These are phyloP conservation scores for Xylota sylvarum DNA, from an alignment of 2,888 invertebrate genomes.

Conservation along the genomic window DNA sequence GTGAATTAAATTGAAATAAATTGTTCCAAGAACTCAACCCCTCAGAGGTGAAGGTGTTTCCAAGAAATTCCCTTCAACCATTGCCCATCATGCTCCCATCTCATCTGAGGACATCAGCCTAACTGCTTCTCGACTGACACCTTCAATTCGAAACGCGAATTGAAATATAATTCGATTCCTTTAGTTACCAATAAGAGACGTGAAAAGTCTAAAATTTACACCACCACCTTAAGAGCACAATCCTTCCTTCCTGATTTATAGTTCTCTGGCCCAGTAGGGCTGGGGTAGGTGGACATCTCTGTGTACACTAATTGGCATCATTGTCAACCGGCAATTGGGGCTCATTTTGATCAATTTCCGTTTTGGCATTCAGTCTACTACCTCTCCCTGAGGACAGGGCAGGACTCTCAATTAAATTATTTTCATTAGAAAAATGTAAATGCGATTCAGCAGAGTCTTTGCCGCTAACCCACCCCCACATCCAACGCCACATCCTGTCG, in stretches of 20 bases:
- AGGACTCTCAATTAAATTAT: slow-evolving; percentile 61
- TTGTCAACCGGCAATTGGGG: slow-evolving; percentile 53
- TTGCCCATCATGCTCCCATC: neutral
- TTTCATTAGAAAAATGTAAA: slow-evolving; percentile 66
- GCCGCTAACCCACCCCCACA: neutral
- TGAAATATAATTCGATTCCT: slow-evolving; percentile 2
- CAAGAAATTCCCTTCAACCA: neutral
- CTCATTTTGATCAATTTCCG: slow-evolving; percentile 60
- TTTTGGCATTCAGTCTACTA: slow-evolving; percentile 27
- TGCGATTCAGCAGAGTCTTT: slow-evolving; percentile 38
- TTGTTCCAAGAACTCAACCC: neutral
- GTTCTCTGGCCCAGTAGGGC: no score
- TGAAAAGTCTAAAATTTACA: slow-evolving; percentile 2
- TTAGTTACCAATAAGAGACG: neutral
- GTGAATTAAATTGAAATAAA: neutral
- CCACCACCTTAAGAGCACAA: neutral
- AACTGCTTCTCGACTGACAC: neutral
- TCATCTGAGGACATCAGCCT: neutral
- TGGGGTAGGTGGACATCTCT: neutral
- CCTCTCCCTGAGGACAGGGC: neutral
- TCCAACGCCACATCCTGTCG: slow-evolving; percentile 50
- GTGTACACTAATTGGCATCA: slow-evolving; percentile 46
- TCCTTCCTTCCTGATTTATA: neutral
- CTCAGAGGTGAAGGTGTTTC: neutral
- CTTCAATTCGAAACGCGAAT: neutral